These are phyloP conservation scores for Crocidura indochinensis DNA, from an alignment of 2,797 vertebrate species.

Conservation along the genomic window DNA sequence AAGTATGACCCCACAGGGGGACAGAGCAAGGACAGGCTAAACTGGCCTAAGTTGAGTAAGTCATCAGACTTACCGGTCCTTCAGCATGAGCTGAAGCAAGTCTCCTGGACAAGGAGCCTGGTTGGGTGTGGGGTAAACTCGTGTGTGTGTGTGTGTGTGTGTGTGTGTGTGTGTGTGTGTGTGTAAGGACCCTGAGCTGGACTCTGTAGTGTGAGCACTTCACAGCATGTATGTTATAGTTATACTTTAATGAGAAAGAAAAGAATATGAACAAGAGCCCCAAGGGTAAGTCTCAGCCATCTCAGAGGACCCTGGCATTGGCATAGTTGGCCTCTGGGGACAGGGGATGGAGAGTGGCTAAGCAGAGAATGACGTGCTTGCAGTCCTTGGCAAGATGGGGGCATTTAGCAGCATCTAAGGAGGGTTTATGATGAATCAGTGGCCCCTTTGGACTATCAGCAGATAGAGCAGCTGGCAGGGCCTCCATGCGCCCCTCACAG, in stretches of 20 bases:
- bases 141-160: fast-evolving
- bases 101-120: fast-evolving
- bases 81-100: background rate
- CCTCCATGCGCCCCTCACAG: background rate
- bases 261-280: background rate
- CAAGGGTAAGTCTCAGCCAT: background rate
- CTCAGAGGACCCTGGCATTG: background rate
- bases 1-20: too few relatives aligned
- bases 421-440: background rate
- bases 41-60: fast-evolving
- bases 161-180: fast-evolving
- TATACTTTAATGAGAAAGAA: background rate
- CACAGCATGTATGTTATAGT: fast-evolving
- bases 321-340: background rate
- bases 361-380: fast-evolving
- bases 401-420: background rate
- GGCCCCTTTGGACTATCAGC: too few relatives aligned
- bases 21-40: too few relatives aligned
- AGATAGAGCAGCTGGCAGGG: background rate
- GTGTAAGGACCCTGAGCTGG: background rate
- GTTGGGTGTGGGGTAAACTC: fast-evolving
- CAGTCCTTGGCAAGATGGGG: background rate
- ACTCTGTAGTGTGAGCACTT: background rate
- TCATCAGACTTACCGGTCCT: background rate
- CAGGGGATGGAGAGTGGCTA: background rate